These are phyloP conservation scores for Dynastes tityus DNA, from an alignment of 2,888 invertebrate genomes.

Conservation along the genomic window DNA sequence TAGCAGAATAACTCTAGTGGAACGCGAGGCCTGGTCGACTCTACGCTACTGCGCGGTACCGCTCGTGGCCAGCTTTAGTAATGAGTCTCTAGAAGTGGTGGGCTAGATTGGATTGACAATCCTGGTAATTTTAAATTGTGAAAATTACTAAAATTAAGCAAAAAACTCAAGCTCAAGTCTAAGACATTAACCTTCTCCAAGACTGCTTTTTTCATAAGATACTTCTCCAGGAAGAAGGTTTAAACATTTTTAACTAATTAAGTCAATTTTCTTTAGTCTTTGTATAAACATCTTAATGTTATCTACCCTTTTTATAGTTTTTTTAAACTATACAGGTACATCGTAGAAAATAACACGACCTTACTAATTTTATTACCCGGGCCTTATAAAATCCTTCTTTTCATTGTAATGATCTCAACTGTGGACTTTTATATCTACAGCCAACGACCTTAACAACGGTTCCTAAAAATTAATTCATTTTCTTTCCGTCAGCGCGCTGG, in stretches of 20 bases:
- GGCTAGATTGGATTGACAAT: no score
- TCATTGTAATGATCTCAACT: conserved; percentile 1
- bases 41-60: no score
- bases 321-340: neutral
- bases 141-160: no score
- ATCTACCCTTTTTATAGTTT: neutral
- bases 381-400: conserved; percentile 22
- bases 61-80: no score
- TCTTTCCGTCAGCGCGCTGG: neutral
- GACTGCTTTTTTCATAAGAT: neutral
- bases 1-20: no score
- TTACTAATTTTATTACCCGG: conserved; percentile 34
- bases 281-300: conserved; percentile 3
- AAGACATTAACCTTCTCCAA: no score
- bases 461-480: conserved; percentile 1
- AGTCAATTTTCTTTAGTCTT: neutral
- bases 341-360: conserved; percentile 23
- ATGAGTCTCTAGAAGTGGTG: no score
- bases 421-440: neutral
- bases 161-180: no score
- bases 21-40: no score
- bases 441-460: conserved; percentile 1
- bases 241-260: neutral
- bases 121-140: no score
- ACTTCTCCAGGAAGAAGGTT: neutral